Conservation (phyloP, 2,113 vertebrate species). For the Lepus timidus region DNA sequence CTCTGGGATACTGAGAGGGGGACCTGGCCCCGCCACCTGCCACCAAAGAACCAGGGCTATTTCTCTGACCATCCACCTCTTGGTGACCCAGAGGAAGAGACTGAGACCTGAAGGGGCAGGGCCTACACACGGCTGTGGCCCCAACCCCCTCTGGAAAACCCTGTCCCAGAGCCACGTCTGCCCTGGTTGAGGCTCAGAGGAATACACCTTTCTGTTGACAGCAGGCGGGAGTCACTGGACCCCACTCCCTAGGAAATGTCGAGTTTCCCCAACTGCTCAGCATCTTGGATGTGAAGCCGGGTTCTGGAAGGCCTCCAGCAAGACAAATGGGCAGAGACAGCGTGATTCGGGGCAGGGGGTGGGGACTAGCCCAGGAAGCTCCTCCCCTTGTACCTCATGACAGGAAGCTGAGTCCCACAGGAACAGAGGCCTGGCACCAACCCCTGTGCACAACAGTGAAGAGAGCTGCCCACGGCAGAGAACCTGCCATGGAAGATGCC, state of each 20-base stretch:
- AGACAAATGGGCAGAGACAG: not conserved
- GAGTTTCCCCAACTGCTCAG: not conserved
- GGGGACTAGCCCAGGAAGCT: not conserved
- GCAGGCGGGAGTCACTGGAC: not conserved
- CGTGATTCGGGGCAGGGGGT: not conserved
- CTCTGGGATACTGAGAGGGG: not conserved
- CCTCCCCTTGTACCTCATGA: not conserved
- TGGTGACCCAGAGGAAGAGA: not conserved
- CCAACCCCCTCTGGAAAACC: not conserved
- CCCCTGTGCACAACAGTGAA: not conserved
- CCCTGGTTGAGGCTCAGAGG: not conserved
- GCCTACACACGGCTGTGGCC: not conserved
- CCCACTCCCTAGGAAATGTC: not conserved
- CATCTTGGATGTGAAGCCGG: not conserved
- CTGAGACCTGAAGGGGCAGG: not conserved
- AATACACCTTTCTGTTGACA: not conserved
- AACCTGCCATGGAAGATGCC: too few species aligned
- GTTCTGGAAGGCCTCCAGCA: not conserved
- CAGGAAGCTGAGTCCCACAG: not conserved
- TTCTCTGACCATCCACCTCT: not conserved
- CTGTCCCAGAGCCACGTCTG: not conserved
- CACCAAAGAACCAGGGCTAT: not conserved
- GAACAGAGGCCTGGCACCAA: not conserved
- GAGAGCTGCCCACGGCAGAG: too few species aligned
- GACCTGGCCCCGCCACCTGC: not conserved